Evolutionary conservation across 2,797 vertebrate genomes (phyloP).

Genomic region (Oophaga sylvatica): DNA sequence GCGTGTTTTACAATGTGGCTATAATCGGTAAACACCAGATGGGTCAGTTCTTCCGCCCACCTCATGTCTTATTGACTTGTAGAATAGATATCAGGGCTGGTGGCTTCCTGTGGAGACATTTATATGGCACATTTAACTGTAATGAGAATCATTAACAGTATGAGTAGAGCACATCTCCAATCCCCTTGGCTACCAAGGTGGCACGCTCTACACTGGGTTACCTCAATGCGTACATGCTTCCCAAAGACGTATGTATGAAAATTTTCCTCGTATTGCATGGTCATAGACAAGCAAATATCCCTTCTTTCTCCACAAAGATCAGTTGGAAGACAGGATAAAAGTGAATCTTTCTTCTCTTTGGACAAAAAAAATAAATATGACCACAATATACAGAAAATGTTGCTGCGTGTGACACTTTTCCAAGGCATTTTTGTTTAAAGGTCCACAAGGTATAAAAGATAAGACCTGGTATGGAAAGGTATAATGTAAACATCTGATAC

Average conservation of each 20-base stretch:
- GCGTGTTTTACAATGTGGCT: conserved; percentile 1
- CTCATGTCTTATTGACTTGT: not conserved
- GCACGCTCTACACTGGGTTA: conserved; percentile 18
- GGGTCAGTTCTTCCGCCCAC: not conserved
- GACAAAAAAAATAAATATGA: conserved; percentile 67
- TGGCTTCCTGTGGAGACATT: not conserved
- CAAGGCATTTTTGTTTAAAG: not conserved
- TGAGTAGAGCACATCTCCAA: conserved; percentile 1
- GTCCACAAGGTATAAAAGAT: conserved; percentile 19
- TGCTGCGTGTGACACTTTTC: conserved; percentile 64
- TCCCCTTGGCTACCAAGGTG: conserved; percentile 16
- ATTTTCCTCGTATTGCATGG: conserved; percentile 17
- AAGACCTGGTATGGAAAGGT: conserved; percentile 1
- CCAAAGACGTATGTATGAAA: not conserved
- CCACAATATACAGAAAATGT: conserved; percentile 67
- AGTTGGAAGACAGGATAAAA: conserved; percentile 54
- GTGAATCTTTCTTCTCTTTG: conserved; percentile 2
- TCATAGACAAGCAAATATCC: conserved; percentile 19
- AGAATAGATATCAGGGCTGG: conserved; percentile 13
- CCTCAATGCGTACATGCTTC: conserved; percentile 29
- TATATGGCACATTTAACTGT: conserved; percentile 11
- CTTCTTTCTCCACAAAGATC: conserved; percentile 19
- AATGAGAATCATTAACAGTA: not conserved
- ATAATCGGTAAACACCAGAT: conserved; percentile 17
- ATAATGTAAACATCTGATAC: not conserved